phyloP scores from a whole-genome alignment of 2,113 vertebrate genomes.

The Hippocampus comes region DNA sequence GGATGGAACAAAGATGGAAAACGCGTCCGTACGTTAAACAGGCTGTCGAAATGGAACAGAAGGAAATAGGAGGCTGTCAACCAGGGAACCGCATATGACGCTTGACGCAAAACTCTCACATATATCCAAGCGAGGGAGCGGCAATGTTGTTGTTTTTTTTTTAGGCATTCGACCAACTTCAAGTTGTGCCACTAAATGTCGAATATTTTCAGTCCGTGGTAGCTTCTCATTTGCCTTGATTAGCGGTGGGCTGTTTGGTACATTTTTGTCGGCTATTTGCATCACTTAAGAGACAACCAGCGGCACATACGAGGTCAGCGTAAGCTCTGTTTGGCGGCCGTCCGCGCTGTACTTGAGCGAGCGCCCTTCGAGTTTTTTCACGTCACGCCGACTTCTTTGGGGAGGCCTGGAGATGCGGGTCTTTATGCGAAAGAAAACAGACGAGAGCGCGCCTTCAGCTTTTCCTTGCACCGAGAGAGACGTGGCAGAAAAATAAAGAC shows the following conservation, averaged over 20 bases:
- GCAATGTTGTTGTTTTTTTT: conserved; percentile 12
- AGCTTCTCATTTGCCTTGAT: not conserved
- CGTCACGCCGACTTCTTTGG: conserved; percentile 30
- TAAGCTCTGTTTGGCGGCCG: not conserved
- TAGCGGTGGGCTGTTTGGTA: not conserved
- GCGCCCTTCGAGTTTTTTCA: conserved; percentile 20
- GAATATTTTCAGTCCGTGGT: not conserved
- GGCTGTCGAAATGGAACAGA: conserved; percentile 51
- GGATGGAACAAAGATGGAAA: conserved; percentile 36
- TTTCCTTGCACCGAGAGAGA: conserved; percentile 47
- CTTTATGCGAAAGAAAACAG: conserved; percentile 54
- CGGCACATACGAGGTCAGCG: not conserved
- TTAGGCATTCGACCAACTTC: too few species aligned
- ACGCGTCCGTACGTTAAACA: conserved; percentile 46
- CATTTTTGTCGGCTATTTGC: not conserved
- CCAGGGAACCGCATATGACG: conserved; percentile 35
- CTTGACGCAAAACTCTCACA: conserved; percentile 24
- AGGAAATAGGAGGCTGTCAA: conserved; percentile 51
- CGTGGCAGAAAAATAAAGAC: conserved; percentile 57
- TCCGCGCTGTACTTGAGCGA: not conserved
- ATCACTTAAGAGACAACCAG: not conserved
- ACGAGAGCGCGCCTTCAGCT: conserved; percentile 34
- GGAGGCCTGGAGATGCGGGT: conserved; percentile 51
- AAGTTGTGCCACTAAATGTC: too few species aligned
- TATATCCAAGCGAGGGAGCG: conserved; percentile 19